Conservation (phyloP, 2,888 invertebrate species). For the Nomada fucata region DNA sequence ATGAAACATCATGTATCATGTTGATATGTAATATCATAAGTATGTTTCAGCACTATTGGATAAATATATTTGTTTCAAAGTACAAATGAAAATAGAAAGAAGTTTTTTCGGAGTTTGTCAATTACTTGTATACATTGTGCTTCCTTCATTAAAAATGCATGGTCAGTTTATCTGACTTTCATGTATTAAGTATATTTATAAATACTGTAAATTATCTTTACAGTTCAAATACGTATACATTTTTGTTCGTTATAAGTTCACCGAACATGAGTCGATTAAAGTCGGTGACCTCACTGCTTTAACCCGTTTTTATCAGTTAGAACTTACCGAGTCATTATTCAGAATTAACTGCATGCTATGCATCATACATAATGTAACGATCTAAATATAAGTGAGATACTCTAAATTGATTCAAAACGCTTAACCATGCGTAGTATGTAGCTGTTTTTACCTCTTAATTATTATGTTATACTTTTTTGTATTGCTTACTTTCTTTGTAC, state of each 20-base stretch:
- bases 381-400: neutral
- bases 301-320: neutral
- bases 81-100: neutral
- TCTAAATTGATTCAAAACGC: neutral
- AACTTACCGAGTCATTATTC: slow-evolving; percentile 1
- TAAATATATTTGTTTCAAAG: neutral
- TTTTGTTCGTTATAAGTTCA: neutral
- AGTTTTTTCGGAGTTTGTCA: neutral
- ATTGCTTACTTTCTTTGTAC: too few relatives aligned
- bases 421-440: neutral
- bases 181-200: neutral
- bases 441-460: too few relatives aligned
- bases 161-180: too few relatives aligned
- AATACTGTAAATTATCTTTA: neutral
- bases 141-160: neutral
- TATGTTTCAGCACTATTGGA: slow-evolving; percentile 1
- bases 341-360: neutral
- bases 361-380: slow-evolving; percentile 19
- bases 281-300: neutral
- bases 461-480: too few relatives aligned
- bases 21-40: too few relatives aligned
- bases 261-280: slow-evolving; percentile 5
- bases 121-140: neutral
- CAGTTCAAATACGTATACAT: neutral
- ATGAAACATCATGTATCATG: too few relatives aligned